Conservation (phyloP, 2,888 invertebrate genomes). For the Chalcosyrphus nemorum region DNA sequence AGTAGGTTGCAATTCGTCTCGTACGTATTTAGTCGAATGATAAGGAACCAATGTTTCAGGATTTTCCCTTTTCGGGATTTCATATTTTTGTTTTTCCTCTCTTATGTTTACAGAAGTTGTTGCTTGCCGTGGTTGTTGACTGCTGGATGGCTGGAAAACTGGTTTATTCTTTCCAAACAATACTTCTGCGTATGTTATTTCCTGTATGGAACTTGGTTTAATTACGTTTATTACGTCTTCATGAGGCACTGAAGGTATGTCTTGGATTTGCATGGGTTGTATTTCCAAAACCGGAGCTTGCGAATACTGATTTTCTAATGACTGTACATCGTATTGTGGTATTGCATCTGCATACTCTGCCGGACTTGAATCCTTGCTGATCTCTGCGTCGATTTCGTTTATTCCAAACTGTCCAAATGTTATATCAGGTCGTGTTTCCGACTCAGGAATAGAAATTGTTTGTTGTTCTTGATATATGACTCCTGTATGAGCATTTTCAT, state of each 20-base stretch:
- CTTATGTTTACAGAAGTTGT: constrained; percentile 72
- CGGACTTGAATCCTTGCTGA: constrained; percentile 72
- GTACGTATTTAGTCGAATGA: constrained; percentile 63
- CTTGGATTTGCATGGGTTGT: constrained; percentile 26
- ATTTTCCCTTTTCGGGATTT: constrained; percentile 74
- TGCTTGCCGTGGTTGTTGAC: constrained; percentile 75
- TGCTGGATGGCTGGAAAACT: constrained; percentile 84
- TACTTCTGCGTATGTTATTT: constrained; percentile 79
- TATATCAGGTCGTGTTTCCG: constrained; percentile 78
- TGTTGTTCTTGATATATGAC: constrained; percentile 5
- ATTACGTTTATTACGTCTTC: constrained; percentile 25
- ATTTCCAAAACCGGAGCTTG: constrained; percentile 38
- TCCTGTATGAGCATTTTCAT: background rate
- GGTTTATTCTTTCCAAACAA: constrained; percentile 78
- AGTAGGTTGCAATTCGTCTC: constrained; percentile 71
- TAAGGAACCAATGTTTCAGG: constrained; percentile 28
- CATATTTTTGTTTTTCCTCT: constrained; percentile 66
- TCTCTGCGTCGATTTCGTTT: constrained; percentile 79
- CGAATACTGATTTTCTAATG: background rate
- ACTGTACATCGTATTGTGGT: background rate
- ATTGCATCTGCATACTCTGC: constrained; percentile 1
- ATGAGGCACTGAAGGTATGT: constrained; percentile 36
- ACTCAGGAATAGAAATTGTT: constrained; percentile 46
- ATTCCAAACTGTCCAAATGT: constrained; percentile 80
- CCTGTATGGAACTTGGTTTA: constrained; percentile 26